Conservation (phyloP, 2,113 vertebrate species). For the Tachysurus fulvidraco region DNA sequence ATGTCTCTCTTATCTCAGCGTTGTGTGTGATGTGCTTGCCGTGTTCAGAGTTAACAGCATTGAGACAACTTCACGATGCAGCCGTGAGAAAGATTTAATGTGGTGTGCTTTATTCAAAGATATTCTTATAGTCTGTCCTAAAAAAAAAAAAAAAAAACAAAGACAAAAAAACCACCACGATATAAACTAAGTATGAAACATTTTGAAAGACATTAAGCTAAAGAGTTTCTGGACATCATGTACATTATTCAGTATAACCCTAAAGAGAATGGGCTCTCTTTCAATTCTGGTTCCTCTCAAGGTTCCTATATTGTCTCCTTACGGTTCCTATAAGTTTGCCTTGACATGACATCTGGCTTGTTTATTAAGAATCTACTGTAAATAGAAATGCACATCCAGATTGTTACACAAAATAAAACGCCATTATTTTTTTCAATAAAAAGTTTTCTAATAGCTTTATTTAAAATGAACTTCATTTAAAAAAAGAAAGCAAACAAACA, state of each 20-base stretch:
- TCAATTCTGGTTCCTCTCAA: not conserved
- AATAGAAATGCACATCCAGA: not conserved
- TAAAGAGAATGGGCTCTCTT: not conserved
- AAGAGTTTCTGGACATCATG: not conserved
- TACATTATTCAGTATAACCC: not conserved
- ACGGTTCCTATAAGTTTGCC: not conserved
- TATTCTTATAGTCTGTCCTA: too few species aligned
- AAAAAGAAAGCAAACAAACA: slow-evolving; percentile 37
- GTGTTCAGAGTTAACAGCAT: too few species aligned
- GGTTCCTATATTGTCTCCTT: too few species aligned
- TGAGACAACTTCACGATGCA: too few species aligned
- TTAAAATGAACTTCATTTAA: slow-evolving; percentile 46
- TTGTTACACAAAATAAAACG: not conserved
- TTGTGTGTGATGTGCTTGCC: too few species aligned
- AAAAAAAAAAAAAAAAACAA: too few species aligned
- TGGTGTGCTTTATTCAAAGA: too few species aligned
- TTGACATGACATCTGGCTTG: not conserved
- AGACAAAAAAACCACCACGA: too few species aligned
- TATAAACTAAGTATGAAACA: too few species aligned
- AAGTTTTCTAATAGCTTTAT: slow-evolving; percentile 61
- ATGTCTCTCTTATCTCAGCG: too few species aligned
- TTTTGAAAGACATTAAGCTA: too few species aligned
- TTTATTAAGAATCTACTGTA: not conserved
- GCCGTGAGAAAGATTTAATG: too few species aligned
- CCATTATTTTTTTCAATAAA: not conserved